Evolutionary conservation across 2,888 invertebrate genomes (phyloP).

Genomic region (Pristionchus mayeri): DNA sequence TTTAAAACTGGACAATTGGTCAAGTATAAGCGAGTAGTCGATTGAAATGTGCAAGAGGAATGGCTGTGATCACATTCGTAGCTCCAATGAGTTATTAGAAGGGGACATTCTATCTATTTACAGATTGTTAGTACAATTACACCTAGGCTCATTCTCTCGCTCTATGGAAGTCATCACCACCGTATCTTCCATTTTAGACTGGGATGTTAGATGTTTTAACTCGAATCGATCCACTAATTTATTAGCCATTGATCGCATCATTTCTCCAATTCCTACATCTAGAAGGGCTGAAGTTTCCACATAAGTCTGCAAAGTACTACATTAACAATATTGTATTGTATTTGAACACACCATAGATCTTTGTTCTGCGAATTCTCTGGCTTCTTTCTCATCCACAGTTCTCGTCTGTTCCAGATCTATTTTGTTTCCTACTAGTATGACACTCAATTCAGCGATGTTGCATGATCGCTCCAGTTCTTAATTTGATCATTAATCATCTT

Average conservation of each 20-base stretch:
- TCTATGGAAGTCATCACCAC: not conserved
- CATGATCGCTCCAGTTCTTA: conserved; percentile 28
- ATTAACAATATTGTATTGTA: too few relatives aligned
- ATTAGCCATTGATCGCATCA: conserved; percentile 31
- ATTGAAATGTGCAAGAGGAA: not conserved
- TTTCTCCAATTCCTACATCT: conserved; percentile 28
- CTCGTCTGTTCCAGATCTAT: conserved; percentile 40
- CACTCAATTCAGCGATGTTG: conserved; percentile 34
- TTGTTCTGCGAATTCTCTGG: conserved; percentile 39
- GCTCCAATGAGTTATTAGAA: not conserved
- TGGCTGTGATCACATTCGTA: not conserved
- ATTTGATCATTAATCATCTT: not conserved
- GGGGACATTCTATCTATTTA: not conserved
- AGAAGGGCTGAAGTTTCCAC: conserved; percentile 32
- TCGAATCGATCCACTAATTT: not conserved
- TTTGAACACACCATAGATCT: not conserved
- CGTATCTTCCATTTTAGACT: not conserved
- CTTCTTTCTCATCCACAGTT: conserved; percentile 49
- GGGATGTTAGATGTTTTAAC: not conserved
- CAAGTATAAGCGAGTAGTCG: not conserved
- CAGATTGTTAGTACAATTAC: conserved; percentile 24
- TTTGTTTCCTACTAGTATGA: conserved; percentile 52
- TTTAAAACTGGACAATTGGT: not conserved
- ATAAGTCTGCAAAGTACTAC: conserved; percentile 25
- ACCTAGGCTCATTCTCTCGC: not conserved